Conservation (phyloP, 2,113 vertebrate species). For the Ochotona princeps region DNA sequence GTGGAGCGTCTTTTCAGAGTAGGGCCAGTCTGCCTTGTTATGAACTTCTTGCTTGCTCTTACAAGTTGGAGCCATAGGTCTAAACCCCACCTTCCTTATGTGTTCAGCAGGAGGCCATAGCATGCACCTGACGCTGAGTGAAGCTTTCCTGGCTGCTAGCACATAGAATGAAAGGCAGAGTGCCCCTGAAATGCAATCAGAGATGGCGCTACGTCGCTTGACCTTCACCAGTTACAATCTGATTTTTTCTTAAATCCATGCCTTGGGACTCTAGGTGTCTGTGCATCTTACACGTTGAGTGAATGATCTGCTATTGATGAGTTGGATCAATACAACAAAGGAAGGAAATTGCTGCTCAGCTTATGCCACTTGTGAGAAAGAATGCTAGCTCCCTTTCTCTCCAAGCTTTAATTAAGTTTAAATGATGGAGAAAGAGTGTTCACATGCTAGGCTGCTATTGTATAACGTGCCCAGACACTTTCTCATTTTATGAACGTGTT, state of each 20-base stretch:
- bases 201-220: background rate
- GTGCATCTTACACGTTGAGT: background rate
- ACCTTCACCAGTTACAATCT: background rate
- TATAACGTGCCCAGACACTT: background rate
- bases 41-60: background rate
- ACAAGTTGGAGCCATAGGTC: background rate
- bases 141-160: background rate
- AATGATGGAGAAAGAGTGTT: background rate
- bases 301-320: conserved; percentile 42
- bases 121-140: fast-evolving
- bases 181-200: background rate
- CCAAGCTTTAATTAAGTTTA: conserved; percentile 38
- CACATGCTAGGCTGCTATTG: background rate
- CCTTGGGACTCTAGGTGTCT: background rate
- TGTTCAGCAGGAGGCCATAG: fast-evolving
- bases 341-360: conserved; percentile 35
- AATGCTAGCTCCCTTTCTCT: conserved; percentile 9
- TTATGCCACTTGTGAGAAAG: background rate
- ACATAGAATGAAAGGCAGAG: fast-evolving
- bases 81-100: too few relatives aligned
- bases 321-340: conserved; percentile 64
- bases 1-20: background rate
- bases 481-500: background rate
- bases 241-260: background rate
- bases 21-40: background rate